Base-by-base conservation (phyloP, 37 sponge, comb jelly and placozoan species). In the Oopsacas minuta region DNA sequence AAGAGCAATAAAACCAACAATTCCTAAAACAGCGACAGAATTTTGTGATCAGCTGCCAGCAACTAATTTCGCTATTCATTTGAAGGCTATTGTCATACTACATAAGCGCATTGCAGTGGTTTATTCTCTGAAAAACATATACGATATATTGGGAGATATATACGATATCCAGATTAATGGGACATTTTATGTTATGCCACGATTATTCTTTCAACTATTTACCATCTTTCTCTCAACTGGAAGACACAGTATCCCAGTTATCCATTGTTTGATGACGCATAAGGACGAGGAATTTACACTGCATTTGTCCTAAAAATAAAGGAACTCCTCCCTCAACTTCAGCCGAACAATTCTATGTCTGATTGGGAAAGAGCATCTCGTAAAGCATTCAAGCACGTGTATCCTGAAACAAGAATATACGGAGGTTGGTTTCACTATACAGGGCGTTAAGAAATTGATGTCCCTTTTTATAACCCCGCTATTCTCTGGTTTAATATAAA, bases 21-120 rank as follows among this genome's bases (percentile, higher is more conserved):
- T 61, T 61, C 75, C 75, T 34, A 10, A 61, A 61, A 61, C 75
- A 3, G 75, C 30, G 75, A 61, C 28, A 3, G 17, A 61, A 61
- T 61, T 61, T 61, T 61, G 75, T 61, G 75, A 61, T 61, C 75
- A 61, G 22, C 28, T 61, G 22, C 75, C 75, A 61, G 28, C 22
- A 61, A 61, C 75, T 61, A 61, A 61, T 61, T 61, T 61, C 75
- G 75, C 75, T 61, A 61, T 61, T 61, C 75, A 61, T 61, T 61
- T 61, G 28, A 61, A 25, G 75, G 30, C 75, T 20, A 61, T 10
- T 61, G 75, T 61, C 75, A 12, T 61, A 12, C 28, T 61, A 61
- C 32, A 12, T 61, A 34, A 61, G 75, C 75, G 75, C 75, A 61
- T 61, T 20, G 75, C 75, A 61, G 75, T 61, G 1, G 7, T 61